Conservation (phyloP, 2,113 vertebrate genomes). For the Theristicus caerulescens region DNA sequence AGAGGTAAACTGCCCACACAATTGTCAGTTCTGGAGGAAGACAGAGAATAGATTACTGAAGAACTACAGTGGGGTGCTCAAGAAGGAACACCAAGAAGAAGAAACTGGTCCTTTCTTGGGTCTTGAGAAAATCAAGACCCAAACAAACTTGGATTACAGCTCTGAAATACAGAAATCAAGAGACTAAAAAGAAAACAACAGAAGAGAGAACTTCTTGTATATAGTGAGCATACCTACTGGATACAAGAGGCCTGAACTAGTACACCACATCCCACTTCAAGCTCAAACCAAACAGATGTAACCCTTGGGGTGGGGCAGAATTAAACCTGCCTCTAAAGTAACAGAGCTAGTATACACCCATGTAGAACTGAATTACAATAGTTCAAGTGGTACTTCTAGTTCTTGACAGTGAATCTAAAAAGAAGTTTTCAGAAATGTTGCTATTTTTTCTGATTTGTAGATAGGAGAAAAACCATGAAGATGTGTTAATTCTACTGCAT, state of each 20-base stretch:
- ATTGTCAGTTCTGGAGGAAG: constrained; percentile 10
- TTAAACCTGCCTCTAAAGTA: not conserved
- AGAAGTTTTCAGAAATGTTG: not conserved
- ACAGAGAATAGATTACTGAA: not conserved
- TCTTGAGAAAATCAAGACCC: not conserved
- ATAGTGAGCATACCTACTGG: not conserved
- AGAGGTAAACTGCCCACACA: constrained; percentile 49
- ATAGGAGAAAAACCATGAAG: not conserved
- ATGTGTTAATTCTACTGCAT: not conserved
- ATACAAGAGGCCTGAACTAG: not conserved
- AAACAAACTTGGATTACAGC: not conserved
- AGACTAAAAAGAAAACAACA: not conserved
- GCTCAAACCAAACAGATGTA: not conserved
- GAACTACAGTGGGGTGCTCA: not conserved
- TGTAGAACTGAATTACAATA: not conserved
- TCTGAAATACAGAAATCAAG: not conserved
- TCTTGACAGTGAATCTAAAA: not conserved
- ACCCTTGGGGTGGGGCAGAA: not conserved
- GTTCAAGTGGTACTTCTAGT: not conserved
- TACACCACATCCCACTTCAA: not conserved
- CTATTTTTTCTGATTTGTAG: not conserved
- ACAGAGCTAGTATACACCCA: not conserved
- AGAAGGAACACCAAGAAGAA: not conserved
- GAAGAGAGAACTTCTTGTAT: not conserved
- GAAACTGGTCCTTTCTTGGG: not conserved